These are phyloP conservation scores for Todus mexicanus DNA, from an alignment of 2,797 vertebrate species.

Conservation along the genomic window DNA sequence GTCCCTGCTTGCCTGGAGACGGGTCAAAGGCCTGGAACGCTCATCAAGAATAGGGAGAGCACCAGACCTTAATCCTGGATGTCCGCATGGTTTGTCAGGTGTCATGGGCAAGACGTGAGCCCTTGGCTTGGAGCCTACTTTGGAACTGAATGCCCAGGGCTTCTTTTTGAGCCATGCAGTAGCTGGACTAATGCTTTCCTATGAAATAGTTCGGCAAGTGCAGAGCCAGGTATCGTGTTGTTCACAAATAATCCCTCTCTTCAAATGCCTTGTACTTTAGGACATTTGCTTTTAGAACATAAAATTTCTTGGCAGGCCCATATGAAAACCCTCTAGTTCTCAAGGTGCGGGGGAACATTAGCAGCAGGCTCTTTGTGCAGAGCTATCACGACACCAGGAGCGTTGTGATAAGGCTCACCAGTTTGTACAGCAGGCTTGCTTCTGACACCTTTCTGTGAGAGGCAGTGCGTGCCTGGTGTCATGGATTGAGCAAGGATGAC, in stretches of 20 bases:
- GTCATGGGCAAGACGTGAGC: not conserved
- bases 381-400: not conserved
- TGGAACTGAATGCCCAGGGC: not conserved
- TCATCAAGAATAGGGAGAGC: not conserved
- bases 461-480: not conserved
- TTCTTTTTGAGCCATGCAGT: not conserved
- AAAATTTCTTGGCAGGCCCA: not conserved
- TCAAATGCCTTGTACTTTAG: not conserved
- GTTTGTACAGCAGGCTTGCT: not conserved
- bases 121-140: not conserved
- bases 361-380: not conserved
- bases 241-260: not conserved
- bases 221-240: not conserved
- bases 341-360: not conserved
- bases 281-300: not conserved
- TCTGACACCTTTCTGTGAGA: not conserved
- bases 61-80: not conserved
- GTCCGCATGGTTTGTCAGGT: not conserved
- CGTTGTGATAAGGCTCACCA: not conserved
- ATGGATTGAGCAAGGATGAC: not conserved
- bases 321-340: not conserved
- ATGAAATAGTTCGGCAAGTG: accelerated
- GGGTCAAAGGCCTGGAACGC: not conserved
- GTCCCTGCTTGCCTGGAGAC: not conserved
- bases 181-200: not conserved